Base-by-base conservation (phyloP, 1,140 invertebrate genomes). In the Dendrolimus punctatus region DNA sequence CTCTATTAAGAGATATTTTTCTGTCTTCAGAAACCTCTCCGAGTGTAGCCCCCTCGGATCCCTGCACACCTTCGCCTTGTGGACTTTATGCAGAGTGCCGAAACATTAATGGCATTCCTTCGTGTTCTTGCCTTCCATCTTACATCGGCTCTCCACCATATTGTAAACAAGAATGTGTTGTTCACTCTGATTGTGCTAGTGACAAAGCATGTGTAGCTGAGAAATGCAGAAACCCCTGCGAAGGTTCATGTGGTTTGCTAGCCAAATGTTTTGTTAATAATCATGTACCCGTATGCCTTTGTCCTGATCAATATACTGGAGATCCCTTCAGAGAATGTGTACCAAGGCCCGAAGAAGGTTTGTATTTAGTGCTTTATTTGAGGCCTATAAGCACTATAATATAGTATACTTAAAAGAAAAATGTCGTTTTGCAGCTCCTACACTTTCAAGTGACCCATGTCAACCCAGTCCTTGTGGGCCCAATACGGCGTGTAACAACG, bases 31-130 rank as follows among this genome's bases (percentile, higher is more conserved):
- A 80, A 68, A 74, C 68, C 43, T 56, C 59, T 42, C 65, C 69
- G 8, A 69, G 61, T 50, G 46, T 67, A 39, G 73, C 80, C 50
- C 69, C 75, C 49, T 70, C 71, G 56, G 88, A 96, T 80, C 93
- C 92, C 4, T 97, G 95, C 74, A 78, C 90, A 63, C 93, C 93
- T 43, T 93, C 93, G 50, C 94, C 94, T 1, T 97, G 95, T 73
- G 94, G 94, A 41, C 85, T 91, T 0, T 94, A 95, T 70, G 89
- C 94, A 0, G 87, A 91, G 63, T 96, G 95, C 69, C 88, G 90
- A 10, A 87, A 87, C 57, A 87, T 86, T 55, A 89, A 90, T 66
- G 88, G 89, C 41, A 85, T 90, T 40, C 88, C 91, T 41, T 89
- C 90, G 41, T 94, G 93, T 75, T 85, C 87, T 8, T 94, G 93